phyloP scores from a whole-genome alignment of 2,113 vertebrate genomes.

The rat (Rattus norvegicus) region GRCr8 NC_086029.1:80258501-80259000 shows the following conservation, averaged over 20 bases:
- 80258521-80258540: neutral
- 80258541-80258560: neutral
- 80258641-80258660: neutral
- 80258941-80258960: neutral
- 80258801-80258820: slow-evolving; percentile 71
- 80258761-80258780: slow-evolving; percentile 57
- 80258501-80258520: too few relatives aligned
- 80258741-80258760: slow-evolving; percentile 48
- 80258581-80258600: neutral
- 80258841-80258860: slow-evolving; percentile 61
- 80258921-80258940: slow-evolving; percentile 41
- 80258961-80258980: neutral
- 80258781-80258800: slow-evolving; percentile 63
- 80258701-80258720: slow-evolving; percentile 2
- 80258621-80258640: neutral
- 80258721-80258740: neutral
- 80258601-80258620: slow-evolving; percentile 25
- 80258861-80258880: slow-evolving; percentile 36
- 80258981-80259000: neutral
- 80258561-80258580: neutral
- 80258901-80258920: slow-evolving; percentile 32
- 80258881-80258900: slow-evolving; percentile 41
- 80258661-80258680: neutral
- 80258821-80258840: slow-evolving; percentile 72
- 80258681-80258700: neutral